phyloP scores from a whole-genome alignment of 2,888 invertebrate genomes.

The Pachymerium ferrugineum region DNA sequence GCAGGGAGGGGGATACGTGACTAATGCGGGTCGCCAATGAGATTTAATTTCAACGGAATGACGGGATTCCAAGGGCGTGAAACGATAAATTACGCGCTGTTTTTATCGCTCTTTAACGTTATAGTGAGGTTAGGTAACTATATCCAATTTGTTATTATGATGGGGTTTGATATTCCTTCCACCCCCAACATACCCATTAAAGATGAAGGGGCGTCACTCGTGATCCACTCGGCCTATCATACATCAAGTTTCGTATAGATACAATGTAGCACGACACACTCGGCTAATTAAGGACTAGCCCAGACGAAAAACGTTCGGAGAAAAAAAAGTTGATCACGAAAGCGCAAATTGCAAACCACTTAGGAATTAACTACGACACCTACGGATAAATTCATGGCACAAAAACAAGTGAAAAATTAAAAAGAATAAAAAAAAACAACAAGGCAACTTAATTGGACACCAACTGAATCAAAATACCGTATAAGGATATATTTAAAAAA shows the following conservation, averaged over 20 bases:
- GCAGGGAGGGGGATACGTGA: slow-evolving; percentile 27
- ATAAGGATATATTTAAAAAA: neutral
- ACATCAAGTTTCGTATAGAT: neutral
- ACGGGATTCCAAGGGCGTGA: slow-evolving; percentile 20
- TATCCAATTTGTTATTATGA: too few relatives aligned
- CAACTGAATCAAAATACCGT: neutral
- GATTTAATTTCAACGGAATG: slow-evolving; percentile 27
- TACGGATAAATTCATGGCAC: neutral
- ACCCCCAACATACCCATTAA: neutral
- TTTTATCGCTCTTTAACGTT: neutral
- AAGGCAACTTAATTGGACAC: neutral
- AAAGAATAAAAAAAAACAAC: neutral
- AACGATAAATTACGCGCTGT: slow-evolving; percentile 24
- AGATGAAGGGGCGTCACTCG: neutral
- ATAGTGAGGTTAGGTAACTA: slow-evolving; percentile 9
- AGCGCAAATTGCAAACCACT: slow-evolving; percentile 16
- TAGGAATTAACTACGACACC: slow-evolving; percentile 23
- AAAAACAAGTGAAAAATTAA: slow-evolving; percentile 7
- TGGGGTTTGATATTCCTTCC: neutral
- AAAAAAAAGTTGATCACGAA: neutral
- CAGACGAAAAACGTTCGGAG: neutral
- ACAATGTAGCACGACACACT: neutral
- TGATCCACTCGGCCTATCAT: neutral
- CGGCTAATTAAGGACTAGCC: neutral
- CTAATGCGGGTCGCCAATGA: slow-evolving; percentile 27